Conservation (phyloP, 2,888 invertebrate species). For the Coleophora flavipennella region DNA sequence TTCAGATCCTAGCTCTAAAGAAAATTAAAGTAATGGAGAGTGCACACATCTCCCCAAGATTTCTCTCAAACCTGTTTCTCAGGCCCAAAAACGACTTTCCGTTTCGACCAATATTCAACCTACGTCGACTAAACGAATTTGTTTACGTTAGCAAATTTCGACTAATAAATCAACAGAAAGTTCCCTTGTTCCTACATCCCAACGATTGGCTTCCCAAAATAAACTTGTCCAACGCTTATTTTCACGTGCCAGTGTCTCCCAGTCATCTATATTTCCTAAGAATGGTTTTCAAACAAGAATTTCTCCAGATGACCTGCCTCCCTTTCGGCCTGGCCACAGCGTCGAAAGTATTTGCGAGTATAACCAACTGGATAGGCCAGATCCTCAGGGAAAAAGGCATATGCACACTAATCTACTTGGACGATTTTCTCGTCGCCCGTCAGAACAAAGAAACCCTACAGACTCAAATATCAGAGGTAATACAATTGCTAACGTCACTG, state of each 20-base stretch:
- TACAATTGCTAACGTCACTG: neutral
- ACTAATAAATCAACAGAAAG: slow-evolving; percentile 7
- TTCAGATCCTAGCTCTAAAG: neutral
- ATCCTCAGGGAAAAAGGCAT: slow-evolving; percentile 14
- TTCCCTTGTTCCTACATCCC: slow-evolving; percentile 11
- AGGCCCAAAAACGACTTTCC: slow-evolving; percentile 8
- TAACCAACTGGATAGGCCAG: slow-evolving; percentile 19
- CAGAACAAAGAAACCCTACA: neutral
- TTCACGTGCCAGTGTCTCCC: slow-evolving; percentile 10
- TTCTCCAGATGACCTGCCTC: slow-evolving; percentile 14
- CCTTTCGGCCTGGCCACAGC: slow-evolving; percentile 15
- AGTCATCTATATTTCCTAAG: slow-evolving; percentile 13
- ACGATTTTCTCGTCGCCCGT: slow-evolving; percentile 12
- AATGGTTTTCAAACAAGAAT: slow-evolving; percentile 1
- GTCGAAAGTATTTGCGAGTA: slow-evolving; percentile 12
- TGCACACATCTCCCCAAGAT: slow-evolving; percentile 5
- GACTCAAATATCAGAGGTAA: neutral
- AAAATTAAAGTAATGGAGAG: neutral
- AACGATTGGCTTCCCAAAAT: slow-evolving; percentile 15
- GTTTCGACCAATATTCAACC: slow-evolving; percentile 16
- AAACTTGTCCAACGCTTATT: slow-evolving; percentile 16
- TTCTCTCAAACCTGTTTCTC: slow-evolving; percentile 11
- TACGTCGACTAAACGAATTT: slow-evolving; percentile 13
- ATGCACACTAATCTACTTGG: slow-evolving; percentile 14
- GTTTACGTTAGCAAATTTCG: slow-evolving; percentile 4